Conservation (phyloP, 2,797 vertebrate genomes). For the Mormyrus proboscirostris region DNA sequence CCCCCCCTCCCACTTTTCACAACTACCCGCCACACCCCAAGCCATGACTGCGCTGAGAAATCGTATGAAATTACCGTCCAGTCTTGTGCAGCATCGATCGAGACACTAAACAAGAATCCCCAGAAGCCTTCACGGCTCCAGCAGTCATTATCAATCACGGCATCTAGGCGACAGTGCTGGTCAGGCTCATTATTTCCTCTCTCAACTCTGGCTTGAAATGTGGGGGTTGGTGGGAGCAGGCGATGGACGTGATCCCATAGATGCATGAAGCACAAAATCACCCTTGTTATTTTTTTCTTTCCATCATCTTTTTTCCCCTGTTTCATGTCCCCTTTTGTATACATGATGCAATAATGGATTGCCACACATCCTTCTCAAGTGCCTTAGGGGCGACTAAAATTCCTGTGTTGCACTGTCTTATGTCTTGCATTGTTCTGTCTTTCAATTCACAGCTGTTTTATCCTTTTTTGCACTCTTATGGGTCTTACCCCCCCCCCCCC, state of each 20-base stretch:
- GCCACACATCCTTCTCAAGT: not conserved
- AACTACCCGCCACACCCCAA: not conserved
- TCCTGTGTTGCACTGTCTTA: not conserved
- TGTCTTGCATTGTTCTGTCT: not conserved
- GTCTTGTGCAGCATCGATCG: slow-evolving; percentile 16
- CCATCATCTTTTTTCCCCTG: not conserved
- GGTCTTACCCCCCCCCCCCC: not conserved
- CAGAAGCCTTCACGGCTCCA: not conserved
- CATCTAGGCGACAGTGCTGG: not conserved
- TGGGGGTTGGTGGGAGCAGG: slow-evolving; percentile 2
- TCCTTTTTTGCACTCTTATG: not conserved
- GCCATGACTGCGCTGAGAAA: not conserved
- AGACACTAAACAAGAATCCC: not conserved
- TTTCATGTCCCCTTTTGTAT: not conserved
- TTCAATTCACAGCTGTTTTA: not conserved
- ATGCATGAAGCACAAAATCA: not conserved
- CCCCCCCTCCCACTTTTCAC: not conserved
- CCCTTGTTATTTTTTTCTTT: not conserved
- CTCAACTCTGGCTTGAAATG: not conserved
- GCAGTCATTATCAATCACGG: slow-evolving; percentile 14
- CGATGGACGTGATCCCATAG: not conserved
- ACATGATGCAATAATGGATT: not conserved
- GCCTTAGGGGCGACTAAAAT: not conserved
- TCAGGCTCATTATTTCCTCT: not conserved
- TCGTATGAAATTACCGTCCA: not conserved